These are phyloP conservation scores for Podarcis muralis DNA, from an alignment of 2,113 vertebrate genomes.

Conservation along the genomic window DNA sequence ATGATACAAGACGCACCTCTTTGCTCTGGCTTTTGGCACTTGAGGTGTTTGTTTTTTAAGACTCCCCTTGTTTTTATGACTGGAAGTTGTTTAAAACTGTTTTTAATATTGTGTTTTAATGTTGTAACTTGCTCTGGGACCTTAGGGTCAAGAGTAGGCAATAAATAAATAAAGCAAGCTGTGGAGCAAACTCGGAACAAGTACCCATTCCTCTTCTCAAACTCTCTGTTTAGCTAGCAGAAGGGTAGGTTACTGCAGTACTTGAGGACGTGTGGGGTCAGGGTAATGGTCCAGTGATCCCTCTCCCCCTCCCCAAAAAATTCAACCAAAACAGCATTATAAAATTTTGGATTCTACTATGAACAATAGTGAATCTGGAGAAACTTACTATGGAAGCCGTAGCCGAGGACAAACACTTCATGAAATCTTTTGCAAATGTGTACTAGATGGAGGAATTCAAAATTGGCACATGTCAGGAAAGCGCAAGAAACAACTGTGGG, in stretches of 20 bases:
- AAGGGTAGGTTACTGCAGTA: neutral
- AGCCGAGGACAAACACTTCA: slow-evolving; percentile 89
- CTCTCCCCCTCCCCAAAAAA: neutral
- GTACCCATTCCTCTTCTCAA: neutral
- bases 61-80: no score
- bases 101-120: no score
- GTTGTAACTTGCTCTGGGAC: no score
- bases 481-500: neutral
- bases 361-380: slow-evolving; percentile 28
- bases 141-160: no score
- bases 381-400: slow-evolving; percentile 89
- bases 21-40: no score
- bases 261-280: neutral
- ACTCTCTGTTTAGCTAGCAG: neutral
- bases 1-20: no score
- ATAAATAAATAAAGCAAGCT: no score
- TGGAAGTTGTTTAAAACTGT: no score
- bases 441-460: slow-evolving; percentile 74
- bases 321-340: neutral
- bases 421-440: slow-evolving; percentile 92
- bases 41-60: no score
- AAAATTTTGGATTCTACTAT: slow-evolving; percentile 26
- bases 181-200: neutral
- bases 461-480: slow-evolving; percentile 36
- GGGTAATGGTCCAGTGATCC: neutral